Conservation (phyloP, 2,113 vertebrate genomes). For the Bagarius yarrelli region DNA sequence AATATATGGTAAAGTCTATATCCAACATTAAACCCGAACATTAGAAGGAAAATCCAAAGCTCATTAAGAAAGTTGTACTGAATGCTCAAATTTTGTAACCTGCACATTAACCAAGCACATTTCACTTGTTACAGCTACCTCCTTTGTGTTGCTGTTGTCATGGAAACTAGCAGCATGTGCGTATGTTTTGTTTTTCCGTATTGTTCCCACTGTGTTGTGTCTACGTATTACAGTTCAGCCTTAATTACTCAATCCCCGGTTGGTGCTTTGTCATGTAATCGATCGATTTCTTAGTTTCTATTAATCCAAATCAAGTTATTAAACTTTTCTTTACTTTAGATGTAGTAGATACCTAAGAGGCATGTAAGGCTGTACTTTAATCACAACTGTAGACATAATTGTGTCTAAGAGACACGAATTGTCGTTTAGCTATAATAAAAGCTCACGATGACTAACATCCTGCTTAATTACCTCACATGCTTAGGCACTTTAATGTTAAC, state of each 20-base stretch:
- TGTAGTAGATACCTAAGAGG: too few species aligned
- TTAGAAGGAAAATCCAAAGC: neutral
- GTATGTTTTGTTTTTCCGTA: conserved; percentile 5
- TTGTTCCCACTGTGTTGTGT: neutral
- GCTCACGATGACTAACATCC: neutral
- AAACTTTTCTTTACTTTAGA: neutral
- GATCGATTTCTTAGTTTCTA: neutral
- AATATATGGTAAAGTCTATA: too few species aligned
- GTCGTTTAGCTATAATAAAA: neutral
- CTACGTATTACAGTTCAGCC: neutral
- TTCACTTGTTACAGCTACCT: neutral
- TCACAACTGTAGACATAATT: neutral
- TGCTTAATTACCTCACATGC: neutral
- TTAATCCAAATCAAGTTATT: too few species aligned
- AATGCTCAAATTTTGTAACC: neutral
- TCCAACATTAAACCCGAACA: neutral
- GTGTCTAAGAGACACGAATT: neutral
- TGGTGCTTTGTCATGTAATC: neutral
- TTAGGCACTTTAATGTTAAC: neutral
- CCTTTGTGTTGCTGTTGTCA: conserved; percentile 10
- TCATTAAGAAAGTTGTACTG: neutral
- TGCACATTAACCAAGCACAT: neutral
- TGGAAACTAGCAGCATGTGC: conserved; percentile 9
- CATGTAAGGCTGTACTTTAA: neutral
- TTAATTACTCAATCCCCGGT: neutral